Evolutionary conservation across 2,797 vertebrate species (phyloP).

Genomic region (Mormyrops boulengeri): DNA sequence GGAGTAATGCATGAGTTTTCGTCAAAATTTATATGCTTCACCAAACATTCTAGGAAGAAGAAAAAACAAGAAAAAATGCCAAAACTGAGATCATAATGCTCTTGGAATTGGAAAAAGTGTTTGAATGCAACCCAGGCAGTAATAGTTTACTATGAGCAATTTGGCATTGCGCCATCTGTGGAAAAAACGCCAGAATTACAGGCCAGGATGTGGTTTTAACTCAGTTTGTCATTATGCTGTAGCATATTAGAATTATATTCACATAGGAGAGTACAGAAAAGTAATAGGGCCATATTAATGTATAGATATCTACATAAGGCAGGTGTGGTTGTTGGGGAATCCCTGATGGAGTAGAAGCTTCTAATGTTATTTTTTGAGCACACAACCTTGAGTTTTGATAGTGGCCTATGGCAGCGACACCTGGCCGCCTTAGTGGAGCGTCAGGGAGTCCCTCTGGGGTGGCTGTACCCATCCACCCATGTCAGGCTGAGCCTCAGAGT

Average conservation of each 20-base stretch:
- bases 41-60: neutral
- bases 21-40: neutral
- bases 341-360: neutral
- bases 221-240: neutral
- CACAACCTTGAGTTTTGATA: neutral
- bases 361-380: neutral
- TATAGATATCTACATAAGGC: neutral
- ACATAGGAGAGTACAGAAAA: neutral
- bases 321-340: neutral
- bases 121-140: neutral
- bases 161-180: neutral
- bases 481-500: neutral
- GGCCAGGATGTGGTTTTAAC: neutral
- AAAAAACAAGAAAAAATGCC: neutral
- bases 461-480: neutral
- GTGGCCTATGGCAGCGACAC: neutral
- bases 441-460: neutral
- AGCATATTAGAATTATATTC: neutral
- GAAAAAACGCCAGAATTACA: neutral
- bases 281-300: neutral
- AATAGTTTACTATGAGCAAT: neutral
- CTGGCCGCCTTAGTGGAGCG: neutral
- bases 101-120: neutral
- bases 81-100: neutral
- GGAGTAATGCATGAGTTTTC: neutral